Conservation (phyloP, 2,888 invertebrate species). For the Deilephila elpenor region DNA sequence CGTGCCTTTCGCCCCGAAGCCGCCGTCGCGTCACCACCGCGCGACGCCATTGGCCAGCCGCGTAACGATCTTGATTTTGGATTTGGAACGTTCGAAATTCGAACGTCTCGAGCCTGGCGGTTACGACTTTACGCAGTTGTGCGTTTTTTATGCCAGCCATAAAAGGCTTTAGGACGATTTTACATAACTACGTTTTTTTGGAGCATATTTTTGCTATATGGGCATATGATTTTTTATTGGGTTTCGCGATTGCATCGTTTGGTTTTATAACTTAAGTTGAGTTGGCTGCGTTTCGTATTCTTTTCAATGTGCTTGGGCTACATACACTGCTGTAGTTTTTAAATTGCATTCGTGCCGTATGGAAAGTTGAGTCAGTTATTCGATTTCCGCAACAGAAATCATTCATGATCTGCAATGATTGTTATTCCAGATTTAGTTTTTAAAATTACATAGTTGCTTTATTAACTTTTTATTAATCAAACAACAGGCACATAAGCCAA, state of each 20-base stretch:
- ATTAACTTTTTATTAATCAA: too few species aligned
- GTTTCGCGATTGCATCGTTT: conserved; percentile 43
- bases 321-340: not conserved
- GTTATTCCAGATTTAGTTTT: too few species aligned
- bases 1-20: conserved; percentile 51
- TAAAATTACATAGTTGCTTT: too few species aligned
- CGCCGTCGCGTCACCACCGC: conserved; percentile 68
- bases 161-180: conserved; percentile 15
- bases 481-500: too few species aligned
- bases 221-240: conserved; percentile 23
- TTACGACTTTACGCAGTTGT: conserved; percentile 35
- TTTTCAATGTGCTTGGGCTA: not conserved
- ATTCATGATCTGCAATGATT: too few species aligned
- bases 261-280: conserved; percentile 40
- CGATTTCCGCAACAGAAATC: too few species aligned
- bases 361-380: not conserved
- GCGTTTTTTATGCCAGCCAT: conserved; percentile 35
- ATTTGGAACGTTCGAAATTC: conserved; percentile 72
- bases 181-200: conserved; percentile 15
- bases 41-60: conserved; percentile 64
- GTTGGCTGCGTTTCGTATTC: conserved; percentile 40
- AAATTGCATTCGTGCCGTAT: not conserved
- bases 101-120: conserved; percentile 59
- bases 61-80: conserved; percentile 76
- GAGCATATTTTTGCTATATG: conserved; percentile 19